Base-by-base conservation (phyloP, 2,797 vertebrate genomes). In the Cryptoprocta ferox region DNA sequence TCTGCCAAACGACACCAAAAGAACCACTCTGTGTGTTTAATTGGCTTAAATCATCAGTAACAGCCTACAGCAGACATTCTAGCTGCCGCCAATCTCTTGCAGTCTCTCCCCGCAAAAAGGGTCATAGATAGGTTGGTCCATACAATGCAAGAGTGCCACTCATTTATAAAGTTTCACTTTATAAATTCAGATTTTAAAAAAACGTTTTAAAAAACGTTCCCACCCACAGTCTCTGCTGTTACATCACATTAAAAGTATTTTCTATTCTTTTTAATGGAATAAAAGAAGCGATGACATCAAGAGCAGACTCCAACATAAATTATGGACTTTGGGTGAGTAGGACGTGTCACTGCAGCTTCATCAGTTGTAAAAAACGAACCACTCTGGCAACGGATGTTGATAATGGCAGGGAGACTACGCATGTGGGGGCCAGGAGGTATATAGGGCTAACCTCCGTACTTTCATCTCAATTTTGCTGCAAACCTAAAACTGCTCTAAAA, bases 1-100 rank as follows among this genome's bases (percentile, higher is more conserved):
- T 98, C 98, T 98, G 98, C 98, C 98, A 98, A 98, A 98, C 5
- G 83, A 96, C 98, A 98, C 98, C 98, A 98, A 97, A 98, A 98
- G 98, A 98, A 96, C 97, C 84, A 97, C 97, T 98, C 97, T 97
- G 97, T 98, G 97, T 98, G 97, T 98, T 98, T 98, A 98, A 98
- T 97, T 98, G 98, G 98, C 98, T 98, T 97, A 98, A 98, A 98
- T 97, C 95, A 97, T 98, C 96, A 2, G 32, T 97, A 97, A 98
- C 83, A 97, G 97, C 97, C 97, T 6, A 89, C 42, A 97, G 98
- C 95, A 71, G 96, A 97, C 93, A 68, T 95, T 98, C 97, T 93
- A 80, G 87, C 89, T 39, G 78, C 96, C 0, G 7, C 95, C 95
- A 65, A 0, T 93, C 70, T 86, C 92, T 32, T 89, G n/a, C 4